Percentiles rank a stretch among this genome's conserved stretches.
These are phyloP conservation scores for Diarsia rubi DNA, from an alignment of 2,888 invertebrate genomes.

Conservation along the genomic window DNA sequence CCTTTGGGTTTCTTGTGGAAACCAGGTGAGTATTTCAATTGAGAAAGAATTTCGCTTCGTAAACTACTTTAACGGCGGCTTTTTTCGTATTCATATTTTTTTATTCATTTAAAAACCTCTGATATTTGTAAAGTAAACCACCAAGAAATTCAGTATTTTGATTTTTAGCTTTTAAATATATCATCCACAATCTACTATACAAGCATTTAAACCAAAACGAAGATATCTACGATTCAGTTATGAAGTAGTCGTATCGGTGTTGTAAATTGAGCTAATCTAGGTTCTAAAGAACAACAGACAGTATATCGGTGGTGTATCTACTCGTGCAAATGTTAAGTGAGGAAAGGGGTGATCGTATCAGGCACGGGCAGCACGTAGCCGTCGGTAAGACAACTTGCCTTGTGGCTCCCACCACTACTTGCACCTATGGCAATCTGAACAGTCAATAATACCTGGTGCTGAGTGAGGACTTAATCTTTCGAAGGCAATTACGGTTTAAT, in stretches of 20 bases:
- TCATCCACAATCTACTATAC: not conserved
- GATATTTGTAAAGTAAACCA: not conserved
- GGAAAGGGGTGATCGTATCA: constrained; percentile 64
- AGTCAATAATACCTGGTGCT: constrained; percentile 43
- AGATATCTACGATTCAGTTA: constrained; percentile 6
- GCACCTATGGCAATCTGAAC: constrained; percentile 28
- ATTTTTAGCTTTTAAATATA: not conserved
- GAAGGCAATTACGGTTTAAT: constrained; percentile 28
- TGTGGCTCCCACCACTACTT: constrained; percentile 33
- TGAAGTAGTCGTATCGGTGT: constrained; percentile 31
- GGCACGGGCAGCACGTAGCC: constrained; percentile 55
- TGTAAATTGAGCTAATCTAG: constrained; percentile 52
- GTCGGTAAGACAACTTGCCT: constrained; percentile 42
- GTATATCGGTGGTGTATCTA: constrained; percentile 57
- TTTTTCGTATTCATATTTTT: too few relatives aligned
- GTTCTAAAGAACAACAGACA: constrained; percentile 54
- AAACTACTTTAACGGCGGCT: not conserved
- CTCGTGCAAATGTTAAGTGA: constrained; percentile 51
- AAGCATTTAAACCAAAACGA: not conserved
- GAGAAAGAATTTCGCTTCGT: not conserved
- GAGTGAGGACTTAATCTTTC: constrained; percentile 51
- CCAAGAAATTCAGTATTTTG: not conserved
- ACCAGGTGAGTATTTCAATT: constrained; percentile 5
- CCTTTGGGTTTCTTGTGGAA: constrained; percentile 12
- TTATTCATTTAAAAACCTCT: not conserved